Percentiles rank a stretch among this genome's conserved stretches.
Evolutionary conservation across 2,113 vertebrate genomes (phyloP).

Genomic region (Hassar affinis): DNA sequence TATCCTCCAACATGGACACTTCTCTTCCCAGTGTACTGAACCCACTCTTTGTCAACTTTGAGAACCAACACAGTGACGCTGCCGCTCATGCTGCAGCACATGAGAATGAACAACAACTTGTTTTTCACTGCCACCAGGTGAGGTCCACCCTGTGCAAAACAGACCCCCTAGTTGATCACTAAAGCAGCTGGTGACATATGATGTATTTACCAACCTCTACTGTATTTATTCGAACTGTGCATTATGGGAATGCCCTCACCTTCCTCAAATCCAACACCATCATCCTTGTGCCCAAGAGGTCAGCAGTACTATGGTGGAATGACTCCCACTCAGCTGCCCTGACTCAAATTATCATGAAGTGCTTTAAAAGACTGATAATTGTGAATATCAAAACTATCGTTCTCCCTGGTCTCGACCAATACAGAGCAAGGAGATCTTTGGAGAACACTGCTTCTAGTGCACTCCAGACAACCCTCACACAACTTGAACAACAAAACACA

Average conservation of each 20-base stretch:
- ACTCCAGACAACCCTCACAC: slow-evolving; percentile 7
- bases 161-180: not conserved
- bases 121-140: not conserved
- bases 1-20: not conserved
- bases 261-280: slow-evolving; percentile 6
- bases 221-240: no score
- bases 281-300: no score
- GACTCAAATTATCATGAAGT: slow-evolving; percentile 16
- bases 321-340: slow-evolving; percentile 20
- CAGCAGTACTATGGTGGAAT: not conserved
- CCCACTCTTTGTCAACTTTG: slow-evolving; percentile 25
- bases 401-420: slow-evolving; percentile 4
- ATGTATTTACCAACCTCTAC: not conserved
- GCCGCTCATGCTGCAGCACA: not conserved
- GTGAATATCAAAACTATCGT: slow-evolving; percentile 1
- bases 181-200: slow-evolving; percentile 23
- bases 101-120: not conserved
- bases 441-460: not conserved
- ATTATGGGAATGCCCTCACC: not conserved
- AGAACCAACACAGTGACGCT: not conserved
- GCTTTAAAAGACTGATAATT: slow-evolving; percentile 22
- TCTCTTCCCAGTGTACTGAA: slow-evolving; percentile 35
- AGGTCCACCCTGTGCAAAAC: not conserved
- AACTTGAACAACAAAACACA: not conserved
- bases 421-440: not conserved